A percentile compares a stretch with the other conserved stretches of the same genome.
Conservation (phyloP, 2,113 vertebrate species). For the Planiliza haematocheilus region DNA sequence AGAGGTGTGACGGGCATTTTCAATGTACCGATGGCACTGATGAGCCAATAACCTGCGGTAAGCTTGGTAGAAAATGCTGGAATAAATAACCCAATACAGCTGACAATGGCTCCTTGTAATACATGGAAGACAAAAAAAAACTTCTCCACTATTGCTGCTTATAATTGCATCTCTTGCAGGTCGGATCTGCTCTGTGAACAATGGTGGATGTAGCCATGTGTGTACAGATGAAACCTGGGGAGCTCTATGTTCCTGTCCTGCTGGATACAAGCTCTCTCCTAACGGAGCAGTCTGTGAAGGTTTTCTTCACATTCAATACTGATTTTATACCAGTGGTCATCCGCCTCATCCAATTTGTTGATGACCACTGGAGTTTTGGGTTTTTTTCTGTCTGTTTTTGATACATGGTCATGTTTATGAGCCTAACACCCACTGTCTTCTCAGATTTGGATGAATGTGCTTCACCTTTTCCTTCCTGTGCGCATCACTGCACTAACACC, state of each 20-base stretch:
- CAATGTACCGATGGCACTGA: conserved; percentile 81
- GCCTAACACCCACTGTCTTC: neutral
- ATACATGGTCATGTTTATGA: neutral
- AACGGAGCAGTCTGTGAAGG: conserved; percentile 86
- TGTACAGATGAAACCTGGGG: conserved; percentile 87
- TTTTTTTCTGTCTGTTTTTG: neutral
- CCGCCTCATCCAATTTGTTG: too few relatives aligned
- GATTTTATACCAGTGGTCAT: too few relatives aligned
- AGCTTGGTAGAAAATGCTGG: neutral
- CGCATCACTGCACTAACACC: conserved; percentile 86
- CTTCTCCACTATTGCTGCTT: too few relatives aligned
- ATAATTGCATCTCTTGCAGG: conserved; percentile 68
- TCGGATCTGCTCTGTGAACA: conserved; percentile 83
- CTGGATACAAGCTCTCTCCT: conserved; percentile 82
- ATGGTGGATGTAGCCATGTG: conserved; percentile 85
- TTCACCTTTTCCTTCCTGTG: conserved; percentile 82
- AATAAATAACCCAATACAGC: too few relatives aligned
- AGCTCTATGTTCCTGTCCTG: conserved; percentile 82
- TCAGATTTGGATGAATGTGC: conserved; percentile 91
- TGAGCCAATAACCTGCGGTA: conserved; percentile 79
- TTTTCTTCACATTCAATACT: conserved; percentile 40
- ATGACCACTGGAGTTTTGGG: neutral
- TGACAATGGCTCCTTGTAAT: too few relatives aligned
- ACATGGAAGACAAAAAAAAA: too few relatives aligned
- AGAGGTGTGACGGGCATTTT: conserved; percentile 75